Conservation (phyloP, 1,140 invertebrate genomes). For the Micrasema minimum region DNA sequence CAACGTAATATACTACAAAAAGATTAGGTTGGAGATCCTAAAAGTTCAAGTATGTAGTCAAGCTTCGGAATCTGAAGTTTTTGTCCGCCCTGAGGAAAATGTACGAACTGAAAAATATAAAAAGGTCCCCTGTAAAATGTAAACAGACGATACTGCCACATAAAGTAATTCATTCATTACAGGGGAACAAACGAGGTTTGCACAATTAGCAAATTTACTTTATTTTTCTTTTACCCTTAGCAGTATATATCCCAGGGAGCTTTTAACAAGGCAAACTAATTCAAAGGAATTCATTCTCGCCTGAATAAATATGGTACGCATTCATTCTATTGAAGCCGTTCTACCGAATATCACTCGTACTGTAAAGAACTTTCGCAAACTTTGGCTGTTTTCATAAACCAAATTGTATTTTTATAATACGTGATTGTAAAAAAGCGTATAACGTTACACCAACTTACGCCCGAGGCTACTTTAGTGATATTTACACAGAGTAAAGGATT, state of each 20-base stretch:
- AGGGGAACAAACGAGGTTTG: conserved; percentile 3
- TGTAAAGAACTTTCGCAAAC: conserved; percentile 3
- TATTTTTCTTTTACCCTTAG: conserved; percentile 22
- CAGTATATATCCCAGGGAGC: conserved; percentile 13
- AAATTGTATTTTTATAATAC: conserved; percentile 3
- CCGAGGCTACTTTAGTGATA: no score
- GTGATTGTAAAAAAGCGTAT: conserved; percentile 13
- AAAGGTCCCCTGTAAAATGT: background rate
- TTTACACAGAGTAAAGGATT: no score
- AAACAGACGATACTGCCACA: background rate
- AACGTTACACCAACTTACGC: conserved; percentile 13
- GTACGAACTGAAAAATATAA: no score
- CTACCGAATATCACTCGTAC: conserved; percentile 5
- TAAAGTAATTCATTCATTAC: conserved; percentile 6
- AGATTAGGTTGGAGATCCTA: no score
- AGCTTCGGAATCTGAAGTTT: no score
- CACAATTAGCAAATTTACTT: conserved; percentile 25
- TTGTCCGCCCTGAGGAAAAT: no score
- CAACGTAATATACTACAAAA: no score
- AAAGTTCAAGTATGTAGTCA: no score
- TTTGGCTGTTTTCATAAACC: background rate
- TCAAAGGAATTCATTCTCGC: conserved; percentile 25
- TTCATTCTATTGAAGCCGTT: conserved; percentile 5
- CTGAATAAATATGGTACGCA: conserved; percentile 33
- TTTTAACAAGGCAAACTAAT: conserved; percentile 31